Evolutionary conservation across 2,113 vertebrate species (phyloP), one percentile per base, ranked within the genome.

Genomic region (Sclerurus mexicanus): DNA sequence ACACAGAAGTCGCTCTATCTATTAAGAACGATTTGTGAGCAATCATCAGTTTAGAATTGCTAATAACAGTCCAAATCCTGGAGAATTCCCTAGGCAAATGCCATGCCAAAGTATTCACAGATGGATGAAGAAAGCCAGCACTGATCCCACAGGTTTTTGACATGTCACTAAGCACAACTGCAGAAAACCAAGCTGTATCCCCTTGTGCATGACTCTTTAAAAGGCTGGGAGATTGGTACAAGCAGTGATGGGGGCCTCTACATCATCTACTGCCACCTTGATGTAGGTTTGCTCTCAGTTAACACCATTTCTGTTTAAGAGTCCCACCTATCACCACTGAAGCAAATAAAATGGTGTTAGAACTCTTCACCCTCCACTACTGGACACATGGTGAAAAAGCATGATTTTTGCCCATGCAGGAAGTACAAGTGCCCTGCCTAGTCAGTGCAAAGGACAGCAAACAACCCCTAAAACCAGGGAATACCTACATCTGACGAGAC

Each of bases 321-420:
- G 19, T 60, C 24, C 17, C 40, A 71, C 42, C 10, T 42, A 47
- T 5, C 39, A 44, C 12, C 50, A 71, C 50, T 31, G 33, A 63
- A 87, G 17, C 62, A 93, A 80, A 62, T 6, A 46, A 55, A 82
- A 42, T 9, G 0, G 2, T 39, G 27, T 53, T 17, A 60, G 28
- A 84, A 20, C 9, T 50, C 14, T 33, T 82, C 25, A 30, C 10
- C 8, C 66, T 31, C 55, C 40, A 23, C 31, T 50, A 2, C 31
- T 53, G 42, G 11, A 20, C 22, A 9, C 19, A 17, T 0, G 0
- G 31, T 8, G 12, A 0, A 12, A 55, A 69, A 73, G 5, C 4
- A 6, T 14, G 2, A 11, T 62, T 81, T 93, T 49, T 62, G 28
- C 37, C 24, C 28, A n/a, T 10, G 11, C 23, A 71, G 60, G 10